Base-by-base conservation (phyloP, 2,797 vertebrate genomes). In the Melopsittacus undulatus region DNA sequence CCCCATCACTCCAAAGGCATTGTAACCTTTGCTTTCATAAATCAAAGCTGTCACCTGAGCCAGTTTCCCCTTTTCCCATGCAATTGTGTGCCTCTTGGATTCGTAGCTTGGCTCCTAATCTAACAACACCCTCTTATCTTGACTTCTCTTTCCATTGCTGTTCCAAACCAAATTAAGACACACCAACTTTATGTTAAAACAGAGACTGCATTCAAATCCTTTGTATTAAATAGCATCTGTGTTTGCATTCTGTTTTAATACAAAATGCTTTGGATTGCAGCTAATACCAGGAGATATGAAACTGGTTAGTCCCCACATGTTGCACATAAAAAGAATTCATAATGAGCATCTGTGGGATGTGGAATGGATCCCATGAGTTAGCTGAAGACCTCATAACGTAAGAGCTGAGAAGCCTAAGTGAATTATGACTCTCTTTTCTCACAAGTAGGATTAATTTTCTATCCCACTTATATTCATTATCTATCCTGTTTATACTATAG, bases 211-310 rank as follows among this genome's bases (percentile, higher is more conserved):
- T 95, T 96, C 95, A 96, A 91, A 95, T 96, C 94, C 82, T 95
- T 96, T 96, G 95, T 96, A 96, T 97, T 96, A 96, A 97, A 95
- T 88, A 95, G 97, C 98, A 98, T 98, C 98, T 98, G 98, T 97
- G 98, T 98, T 98, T 98, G 97, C 98, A 96, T 98, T 98, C 97
- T 97, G 93, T 97, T 98, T 98, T 98, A 98, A 98, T 97, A 97
- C 97, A 98, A 98, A 98, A 97, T 96, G 97, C 97, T 98, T 97
- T 97, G 97, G 98, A 98, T 97, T 97, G 97, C 96, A 77, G 97
- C 97, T 98, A 97, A 98, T 98, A 97, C 97, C 97, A 98, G 94
- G 97, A 98, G 98, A 98, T 97, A 98, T 96, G 98, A 97, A 98
- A 98, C 97, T 97, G 97, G 97, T 97, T 97, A 98, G 97, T 97